A percentile compares a stretch with the other conserved stretches of the same genome.
Conservation (phyloP, 2,113 vertebrate genomes). For the Chascanopsetta lugubris region DNA sequence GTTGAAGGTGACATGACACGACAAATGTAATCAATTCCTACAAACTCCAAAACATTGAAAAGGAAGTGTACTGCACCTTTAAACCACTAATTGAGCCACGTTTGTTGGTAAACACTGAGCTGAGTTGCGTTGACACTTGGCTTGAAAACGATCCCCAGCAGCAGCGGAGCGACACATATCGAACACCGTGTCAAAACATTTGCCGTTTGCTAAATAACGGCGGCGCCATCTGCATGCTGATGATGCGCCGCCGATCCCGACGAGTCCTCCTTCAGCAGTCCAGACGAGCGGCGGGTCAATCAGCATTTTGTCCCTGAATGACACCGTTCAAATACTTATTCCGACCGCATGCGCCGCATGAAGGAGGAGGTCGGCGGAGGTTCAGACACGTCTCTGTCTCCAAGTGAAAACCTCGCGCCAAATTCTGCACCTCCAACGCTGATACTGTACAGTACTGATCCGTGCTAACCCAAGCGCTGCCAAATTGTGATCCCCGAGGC, state of each 20-base stretch:
- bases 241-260: constrained; percentile 8
- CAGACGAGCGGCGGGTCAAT: constrained; percentile 42
- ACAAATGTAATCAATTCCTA: no score
- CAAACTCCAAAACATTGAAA: no score
- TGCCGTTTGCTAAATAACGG: constrained; percentile 1
- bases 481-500: no score
- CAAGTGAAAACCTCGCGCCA: no score
- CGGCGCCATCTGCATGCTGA: not conserved
- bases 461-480: no score
- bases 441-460: no score
- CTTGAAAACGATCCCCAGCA: not conserved
- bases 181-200: not conserved
- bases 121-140: not conserved
- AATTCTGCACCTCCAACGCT: no score
- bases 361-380: no score
- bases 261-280: constrained; percentile 31
- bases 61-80: no score
- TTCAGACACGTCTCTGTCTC: no score
- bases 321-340: not conserved
- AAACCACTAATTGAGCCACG: not conserved
- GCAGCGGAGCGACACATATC: not conserved
- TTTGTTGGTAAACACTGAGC: not conserved
- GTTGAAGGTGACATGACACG: no score
- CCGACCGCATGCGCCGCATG: not conserved
- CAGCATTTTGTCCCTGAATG: constrained; percentile 31